phyloP scores from a whole-genome alignment of 2,797 vertebrate species.

The Smutsia gigantea region DNA sequence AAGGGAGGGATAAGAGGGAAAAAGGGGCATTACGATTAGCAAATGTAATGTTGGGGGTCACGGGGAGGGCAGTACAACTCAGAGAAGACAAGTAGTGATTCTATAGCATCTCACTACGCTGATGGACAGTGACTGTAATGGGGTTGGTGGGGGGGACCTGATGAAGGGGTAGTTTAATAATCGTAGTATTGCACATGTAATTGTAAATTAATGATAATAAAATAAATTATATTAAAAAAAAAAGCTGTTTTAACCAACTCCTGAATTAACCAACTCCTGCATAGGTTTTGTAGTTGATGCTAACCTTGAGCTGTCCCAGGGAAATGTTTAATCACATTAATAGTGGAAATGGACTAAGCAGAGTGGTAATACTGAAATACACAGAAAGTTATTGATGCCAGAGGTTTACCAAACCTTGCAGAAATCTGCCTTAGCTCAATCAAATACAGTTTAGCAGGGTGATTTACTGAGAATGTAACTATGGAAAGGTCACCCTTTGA shows the following conservation, averaged over 20 bases:
- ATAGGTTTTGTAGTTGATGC: background rate
- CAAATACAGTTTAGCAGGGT: constrained; percentile 21
- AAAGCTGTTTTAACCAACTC: background rate
- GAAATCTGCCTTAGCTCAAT: constrained; percentile 44
- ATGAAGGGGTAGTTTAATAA: too few relatives aligned
- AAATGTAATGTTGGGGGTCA: too few relatives aligned
- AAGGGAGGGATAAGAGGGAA: too few relatives aligned
- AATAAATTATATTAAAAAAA: too few relatives aligned
- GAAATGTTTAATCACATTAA: background rate
- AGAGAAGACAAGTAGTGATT: too few relatives aligned
- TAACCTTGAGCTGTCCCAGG: background rate
- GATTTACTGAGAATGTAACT: constrained; percentile 54
- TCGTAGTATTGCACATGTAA: too few relatives aligned
- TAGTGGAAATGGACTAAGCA: background rate
- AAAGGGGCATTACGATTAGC: too few relatives aligned
- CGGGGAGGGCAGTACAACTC: too few relatives aligned
- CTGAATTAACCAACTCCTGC: background rate
- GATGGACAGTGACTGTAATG: too few relatives aligned
- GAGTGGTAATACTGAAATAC: background rate
- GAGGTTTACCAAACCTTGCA: constrained; percentile 4
- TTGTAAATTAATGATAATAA: too few relatives aligned
- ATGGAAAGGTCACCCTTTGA: constrained; percentile 23
- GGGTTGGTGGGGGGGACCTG: too few relatives aligned
- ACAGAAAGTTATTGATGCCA: background rate
- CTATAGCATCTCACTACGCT: too few relatives aligned